Evolutionary conservation across 2,888 invertebrate species (phyloP).

Genomic region (Pyrgus malvae): DNA sequence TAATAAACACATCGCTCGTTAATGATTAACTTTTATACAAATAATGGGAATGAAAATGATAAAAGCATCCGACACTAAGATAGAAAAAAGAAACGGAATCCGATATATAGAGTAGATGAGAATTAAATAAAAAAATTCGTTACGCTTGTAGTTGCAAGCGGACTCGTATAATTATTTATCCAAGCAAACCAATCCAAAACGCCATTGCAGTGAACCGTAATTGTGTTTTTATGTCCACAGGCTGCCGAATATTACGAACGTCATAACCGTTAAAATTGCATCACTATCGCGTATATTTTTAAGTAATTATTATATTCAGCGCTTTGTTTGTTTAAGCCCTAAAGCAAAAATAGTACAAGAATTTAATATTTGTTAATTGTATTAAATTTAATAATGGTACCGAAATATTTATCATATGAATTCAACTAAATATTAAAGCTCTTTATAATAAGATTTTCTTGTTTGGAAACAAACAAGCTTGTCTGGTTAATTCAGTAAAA

Average conservation of each 20-base stretch:
- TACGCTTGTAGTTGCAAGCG: conserved; percentile 10
- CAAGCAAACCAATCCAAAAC: conserved; percentile 46
- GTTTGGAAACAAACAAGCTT: not conserved
- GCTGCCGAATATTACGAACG: conserved; percentile 57
- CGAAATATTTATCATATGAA: no score
- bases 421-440: no score
- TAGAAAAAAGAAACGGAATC: not conserved
- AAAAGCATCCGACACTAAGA: conserved; percentile 3
- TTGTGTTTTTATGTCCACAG: conserved; percentile 63
- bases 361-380: conserved; percentile 16
- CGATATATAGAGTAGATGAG: conserved; percentile 8
- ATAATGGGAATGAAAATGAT: conserved; percentile 1
- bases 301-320: conserved; percentile 6
- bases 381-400: no score
- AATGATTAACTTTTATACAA: conserved; percentile 15
- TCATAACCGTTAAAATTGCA: conserved; percentile 52
- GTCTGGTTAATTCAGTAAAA: not conserved
- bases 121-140: conserved; percentile 12
- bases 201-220: conserved; percentile 59
- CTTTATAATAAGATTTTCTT: conserved; percentile 7
- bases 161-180: conserved; percentile 22
- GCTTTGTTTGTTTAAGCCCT: conserved; percentile 6
- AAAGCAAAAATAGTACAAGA: not conserved
- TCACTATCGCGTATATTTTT: conserved; percentile 11
- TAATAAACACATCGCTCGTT: conserved; percentile 9